Base-by-base conservation (phyloP, 2,888 invertebrate species). In the Eretmocerus hayati region DNA sequence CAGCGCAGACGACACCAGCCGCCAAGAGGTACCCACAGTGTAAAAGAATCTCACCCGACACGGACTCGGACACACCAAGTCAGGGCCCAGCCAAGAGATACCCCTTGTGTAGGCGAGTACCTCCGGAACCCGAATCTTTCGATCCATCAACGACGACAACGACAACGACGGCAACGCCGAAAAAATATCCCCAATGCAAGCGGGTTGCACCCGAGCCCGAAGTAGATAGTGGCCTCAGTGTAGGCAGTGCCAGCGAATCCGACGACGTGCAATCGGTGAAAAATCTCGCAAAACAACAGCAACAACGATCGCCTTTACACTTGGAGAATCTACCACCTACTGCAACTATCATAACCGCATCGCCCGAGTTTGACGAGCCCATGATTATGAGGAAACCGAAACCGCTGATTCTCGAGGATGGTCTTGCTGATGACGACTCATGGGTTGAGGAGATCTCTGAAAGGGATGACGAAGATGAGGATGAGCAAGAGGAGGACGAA, bases 391-490 rank as follows among this genome's bases (percentile, higher is more conserved):
- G 18, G 26, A 11, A 18, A 55, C 79, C 81, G 58, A 82, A 81
- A 63, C 54, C 54, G 46, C 81, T 84, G 54, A 84, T 84, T 62
- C 79, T 89, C 56, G 90, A 90, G 72, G 90, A 90, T 74, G 90
- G 89, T 56, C 75, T 90, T 49, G 90, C 90, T 42, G 90, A 90
- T 66, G 90, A 90, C 72, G 90, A 91, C 69, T 90, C 90, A 53
- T 90, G 90, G 90, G 90, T 90, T 55, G 90, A 90, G 72, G 90
- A 90, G 69, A 78, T 87, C 55, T 87, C 87, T 61, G 84, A 86
- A 68, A 85, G 85, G 63, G 86, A 85, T 57, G 86, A 85, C 59
- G 79, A 79, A 23, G n/a, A n/a, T n/a, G n/a, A n/a, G n/a, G n/a
- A n/a, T n/a, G n/a, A n/a, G n/a, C n/a, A n/a, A n/a, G n/a, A n/a